Percentiles rank a stretch among this genome's conserved stretches.
These are phyloP conservation scores for Crotalus horridus DNA, from an alignment of 2,113 vertebrate genomes.

Conservation along the genomic window DNA sequence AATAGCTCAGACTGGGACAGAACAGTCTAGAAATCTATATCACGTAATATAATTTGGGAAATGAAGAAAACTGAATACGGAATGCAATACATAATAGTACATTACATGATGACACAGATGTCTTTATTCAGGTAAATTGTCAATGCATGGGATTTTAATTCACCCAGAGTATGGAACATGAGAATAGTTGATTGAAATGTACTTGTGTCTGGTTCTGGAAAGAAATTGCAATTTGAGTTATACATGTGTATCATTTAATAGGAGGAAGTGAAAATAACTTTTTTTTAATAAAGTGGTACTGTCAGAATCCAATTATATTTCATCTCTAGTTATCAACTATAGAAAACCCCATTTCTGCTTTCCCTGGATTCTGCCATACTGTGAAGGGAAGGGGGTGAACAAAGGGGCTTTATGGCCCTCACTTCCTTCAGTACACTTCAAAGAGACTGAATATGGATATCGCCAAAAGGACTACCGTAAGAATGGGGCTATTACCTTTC, in stretches of 20 bases:
- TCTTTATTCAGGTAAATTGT: not conserved
- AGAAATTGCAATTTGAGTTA: constrained; percentile 37
- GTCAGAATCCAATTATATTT: too few species aligned
- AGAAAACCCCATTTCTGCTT: too few species aligned
- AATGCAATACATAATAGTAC: not conserved
- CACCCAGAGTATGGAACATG: not conserved
- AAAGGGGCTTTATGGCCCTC: too few species aligned
- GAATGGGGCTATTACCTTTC: too few species aligned
- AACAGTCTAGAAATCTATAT: not conserved
- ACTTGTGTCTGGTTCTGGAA: constrained; percentile 14
- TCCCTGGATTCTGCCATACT: too few species aligned
- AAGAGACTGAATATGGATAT: too few species aligned
- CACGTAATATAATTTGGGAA: not conserved
- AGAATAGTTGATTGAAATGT: constrained; percentile 41
- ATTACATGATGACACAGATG: not conserved
- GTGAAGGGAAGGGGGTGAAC: too few species aligned
- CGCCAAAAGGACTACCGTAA: too few species aligned
- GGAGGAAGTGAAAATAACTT: not conserved
- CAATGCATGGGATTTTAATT: not conserved
- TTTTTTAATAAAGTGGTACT: constrained; percentile 28
- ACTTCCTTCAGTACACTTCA: too few species aligned
- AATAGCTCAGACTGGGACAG: not conserved
- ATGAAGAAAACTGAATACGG: constrained; percentile 15
- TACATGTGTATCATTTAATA: not conserved
- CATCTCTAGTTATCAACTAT: too few species aligned